phyloP scores from a whole-genome alignment of 2,888 invertebrate species.

The Erannis defoliaria region DNA sequence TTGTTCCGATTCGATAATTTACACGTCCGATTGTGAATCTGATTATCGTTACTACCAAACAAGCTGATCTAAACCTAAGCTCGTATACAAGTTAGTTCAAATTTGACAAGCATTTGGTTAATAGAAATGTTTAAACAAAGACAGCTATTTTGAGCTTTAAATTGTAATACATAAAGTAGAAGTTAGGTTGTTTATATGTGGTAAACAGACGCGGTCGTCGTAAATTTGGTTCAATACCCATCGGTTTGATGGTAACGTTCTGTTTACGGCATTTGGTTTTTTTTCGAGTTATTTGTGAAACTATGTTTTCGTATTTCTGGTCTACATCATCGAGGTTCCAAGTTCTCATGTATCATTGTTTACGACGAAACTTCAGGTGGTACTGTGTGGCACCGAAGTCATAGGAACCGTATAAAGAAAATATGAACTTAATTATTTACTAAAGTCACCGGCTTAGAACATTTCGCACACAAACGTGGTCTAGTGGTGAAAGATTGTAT shows the following conservation, averaged over 20 bases:
- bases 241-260: slow-evolving; percentile 38
- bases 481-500: too few species aligned
- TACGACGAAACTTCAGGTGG: not conserved
- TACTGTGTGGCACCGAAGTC: not conserved
- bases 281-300: slow-evolving; percentile 18
- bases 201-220: slow-evolving; percentile 35
- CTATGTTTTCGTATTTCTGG: slow-evolving; percentile 16
- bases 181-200: slow-evolving; percentile 4
- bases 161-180: not conserved
- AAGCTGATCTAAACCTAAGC: slow-evolving; percentile 14
- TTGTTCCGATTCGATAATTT: slow-evolving; percentile 38
- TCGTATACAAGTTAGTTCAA: slow-evolving; percentile 4
- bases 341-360: not conserved
- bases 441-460: too few species aligned
- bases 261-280: slow-evolving; percentile 37
- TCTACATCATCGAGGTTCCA: not conserved
- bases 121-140: not conserved
- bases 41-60: slow-evolving; percentile 15
- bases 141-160: slow-evolving; percentile 6
- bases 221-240: slow-evolving; percentile 41
- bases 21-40: slow-evolving; percentile 35
- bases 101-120: slow-evolving; percentile 8
- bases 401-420: not conserved
- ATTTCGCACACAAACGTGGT: too few species aligned
- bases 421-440: too few species aligned